A percentile compares a stretch with the other conserved stretches of the same genome.
Conservation (phyloP, 2,113 vertebrate genomes). For the Candoia aspera region DNA sequence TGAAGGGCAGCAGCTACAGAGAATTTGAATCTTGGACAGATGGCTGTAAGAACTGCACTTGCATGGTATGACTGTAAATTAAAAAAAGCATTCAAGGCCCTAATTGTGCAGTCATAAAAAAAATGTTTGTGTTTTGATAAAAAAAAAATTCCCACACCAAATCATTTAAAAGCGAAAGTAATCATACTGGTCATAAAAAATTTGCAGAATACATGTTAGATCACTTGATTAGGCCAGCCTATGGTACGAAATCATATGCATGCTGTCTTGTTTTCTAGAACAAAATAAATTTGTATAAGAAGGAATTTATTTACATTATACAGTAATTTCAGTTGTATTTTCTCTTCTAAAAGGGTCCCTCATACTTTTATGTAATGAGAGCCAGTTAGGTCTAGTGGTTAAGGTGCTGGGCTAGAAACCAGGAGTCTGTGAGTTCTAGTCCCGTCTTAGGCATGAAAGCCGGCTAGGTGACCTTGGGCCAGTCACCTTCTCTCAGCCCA, state of each 20-base stretch:
- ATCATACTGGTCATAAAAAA: neutral
- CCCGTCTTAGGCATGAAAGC: no score
- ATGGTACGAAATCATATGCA: neutral
- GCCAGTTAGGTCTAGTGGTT: no score
- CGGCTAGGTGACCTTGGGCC: no score
- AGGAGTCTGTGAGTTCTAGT: no score
- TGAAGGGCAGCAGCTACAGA: constrained; percentile 91
- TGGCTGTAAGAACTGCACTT: constrained; percentile 98
- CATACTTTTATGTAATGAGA: neutral
- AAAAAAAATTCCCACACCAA: neutral
- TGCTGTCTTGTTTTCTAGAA: neutral
- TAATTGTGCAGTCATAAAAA: neutral
- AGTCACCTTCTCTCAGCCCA: no score
- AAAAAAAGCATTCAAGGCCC: neutral
- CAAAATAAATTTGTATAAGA: neutral
- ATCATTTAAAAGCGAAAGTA: neutral
- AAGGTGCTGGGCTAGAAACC: no score
- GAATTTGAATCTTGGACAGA: constrained; percentile 95
- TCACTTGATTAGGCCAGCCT: neutral
- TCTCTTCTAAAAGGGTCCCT: neutral
- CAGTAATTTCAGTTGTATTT: neutral
- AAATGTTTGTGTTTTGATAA: neutral
- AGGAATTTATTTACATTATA: neutral
- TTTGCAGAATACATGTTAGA: neutral
- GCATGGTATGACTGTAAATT: constrained; percentile 82